phyloP scores from a whole-genome alignment of 2,113 vertebrate species.

The Alethe castanea region DNA sequence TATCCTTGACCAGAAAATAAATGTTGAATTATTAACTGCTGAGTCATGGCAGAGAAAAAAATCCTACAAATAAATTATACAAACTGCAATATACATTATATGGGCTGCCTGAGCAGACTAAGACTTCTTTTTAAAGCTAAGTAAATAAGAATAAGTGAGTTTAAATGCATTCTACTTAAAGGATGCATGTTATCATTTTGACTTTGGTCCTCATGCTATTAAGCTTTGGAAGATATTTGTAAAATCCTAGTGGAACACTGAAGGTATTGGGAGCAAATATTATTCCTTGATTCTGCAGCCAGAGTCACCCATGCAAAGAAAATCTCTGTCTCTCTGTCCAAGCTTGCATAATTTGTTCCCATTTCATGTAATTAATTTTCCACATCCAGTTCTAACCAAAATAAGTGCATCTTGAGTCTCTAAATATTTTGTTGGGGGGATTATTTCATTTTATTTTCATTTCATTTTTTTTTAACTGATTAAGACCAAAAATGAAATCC shows the following conservation, averaged over 20 bases:
- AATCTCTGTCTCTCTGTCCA: not conserved
- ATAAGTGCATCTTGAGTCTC: not conserved
- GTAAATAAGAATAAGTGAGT: not conserved
- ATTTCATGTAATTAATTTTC: not conserved
- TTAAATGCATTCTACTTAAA: not conserved
- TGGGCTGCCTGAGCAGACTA: not conserved
- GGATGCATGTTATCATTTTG: not conserved
- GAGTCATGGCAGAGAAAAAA: not conserved
- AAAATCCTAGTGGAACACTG: not conserved
- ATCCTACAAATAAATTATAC: not conserved
- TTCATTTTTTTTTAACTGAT: not conserved
- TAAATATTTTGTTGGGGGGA: not conserved
- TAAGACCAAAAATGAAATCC: not conserved
- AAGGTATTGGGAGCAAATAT: not conserved
- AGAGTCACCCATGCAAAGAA: not conserved
- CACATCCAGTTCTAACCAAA: not conserved
- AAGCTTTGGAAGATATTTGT: not conserved
- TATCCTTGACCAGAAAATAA: not conserved
- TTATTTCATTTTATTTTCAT: not conserved
- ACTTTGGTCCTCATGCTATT: not conserved
- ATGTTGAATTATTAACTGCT: not conserved
- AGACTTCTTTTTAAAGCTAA: not conserved
- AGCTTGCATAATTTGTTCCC: not conserved
- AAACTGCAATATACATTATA: not conserved
- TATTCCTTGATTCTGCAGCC: not conserved